These are phyloP conservation scores for Arizona elegans DNA, from an alignment of 2,113 vertebrate genomes.

Conservation along the genomic window DNA sequence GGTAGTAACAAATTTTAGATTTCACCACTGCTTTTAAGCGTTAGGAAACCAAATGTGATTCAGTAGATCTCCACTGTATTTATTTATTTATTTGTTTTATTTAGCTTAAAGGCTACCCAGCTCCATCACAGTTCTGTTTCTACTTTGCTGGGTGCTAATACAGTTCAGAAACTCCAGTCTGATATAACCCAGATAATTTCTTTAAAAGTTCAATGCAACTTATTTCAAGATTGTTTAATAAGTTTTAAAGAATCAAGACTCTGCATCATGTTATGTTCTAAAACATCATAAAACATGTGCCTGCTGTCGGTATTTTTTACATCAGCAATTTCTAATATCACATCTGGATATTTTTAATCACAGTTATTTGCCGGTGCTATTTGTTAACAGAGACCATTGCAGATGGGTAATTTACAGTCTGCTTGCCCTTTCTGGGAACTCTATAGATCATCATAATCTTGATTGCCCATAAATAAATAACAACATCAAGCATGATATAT, in stretches of 20 bases:
- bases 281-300: conserved; percentile 25
- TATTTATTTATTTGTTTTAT: not conserved
- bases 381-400: not conserved
- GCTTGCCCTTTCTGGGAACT: not conserved
- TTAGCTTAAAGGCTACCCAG: not conserved
- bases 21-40: not conserved
- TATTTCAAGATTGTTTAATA: not conserved
- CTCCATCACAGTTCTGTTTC: not conserved
- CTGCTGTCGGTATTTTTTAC: not conserved
- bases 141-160: not conserved
- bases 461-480: not conserved
- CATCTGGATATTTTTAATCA: conserved; percentile 1
- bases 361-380: not conserved
- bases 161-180: not conserved
- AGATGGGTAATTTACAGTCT: not conserved
- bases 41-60: not conserved
- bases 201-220: not conserved
- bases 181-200: not conserved
- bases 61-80: not conserved
- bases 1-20: too few species aligned
- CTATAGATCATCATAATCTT: not conserved
- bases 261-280: not conserved
- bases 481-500: not conserved
- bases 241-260: not conserved
- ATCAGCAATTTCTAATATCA: not conserved